A percentile compares a stretch with the other conserved stretches of the same genome.
Conservation (phyloP, 2,888 invertebrate species). For the Polydrusus tereticollis region DNA sequence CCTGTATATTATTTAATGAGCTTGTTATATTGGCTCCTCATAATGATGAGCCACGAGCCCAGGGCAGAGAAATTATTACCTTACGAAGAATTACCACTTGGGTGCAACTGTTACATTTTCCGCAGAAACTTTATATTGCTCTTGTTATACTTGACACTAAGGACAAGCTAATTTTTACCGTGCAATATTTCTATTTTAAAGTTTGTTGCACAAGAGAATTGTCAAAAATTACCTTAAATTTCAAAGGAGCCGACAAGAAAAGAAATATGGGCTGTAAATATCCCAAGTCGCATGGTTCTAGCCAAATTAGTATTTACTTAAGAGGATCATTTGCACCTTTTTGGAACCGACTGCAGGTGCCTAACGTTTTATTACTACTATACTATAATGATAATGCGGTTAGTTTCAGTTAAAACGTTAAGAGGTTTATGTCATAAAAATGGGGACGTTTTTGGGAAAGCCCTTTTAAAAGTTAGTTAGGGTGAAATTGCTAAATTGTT, state of each 20-base stretch:
- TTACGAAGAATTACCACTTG: too few relatives aligned
- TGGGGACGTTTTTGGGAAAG: neutral
- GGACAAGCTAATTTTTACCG: too few relatives aligned
- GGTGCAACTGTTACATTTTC: too few relatives aligned
- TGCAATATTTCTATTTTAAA: neutral
- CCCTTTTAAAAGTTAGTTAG: neutral
- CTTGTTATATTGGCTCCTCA: too few relatives aligned
- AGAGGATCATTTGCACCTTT: constrained; percentile 40
- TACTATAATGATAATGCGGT: constrained; percentile 16
- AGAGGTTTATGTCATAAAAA: constrained; percentile 3
- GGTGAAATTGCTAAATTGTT: too few relatives aligned
- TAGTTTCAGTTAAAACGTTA: constrained; percentile 13
- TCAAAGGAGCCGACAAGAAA: constrained; percentile 62
- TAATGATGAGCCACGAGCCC: too few relatives aligned
- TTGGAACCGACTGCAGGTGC: constrained; percentile 32
- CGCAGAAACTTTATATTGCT: too few relatives aligned
- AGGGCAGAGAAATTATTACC: too few relatives aligned
- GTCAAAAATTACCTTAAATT: constrained; percentile 9
- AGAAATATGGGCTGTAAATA: constrained; percentile 63
- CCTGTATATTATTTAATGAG: too few relatives aligned
- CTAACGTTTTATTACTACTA: constrained; percentile 23
- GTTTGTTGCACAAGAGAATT: constrained; percentile 3
- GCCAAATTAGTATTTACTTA: constrained; percentile 43
- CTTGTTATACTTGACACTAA: too few relatives aligned
- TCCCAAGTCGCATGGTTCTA: constrained; percentile 54